These are phyloP conservation scores for Taenaris catops DNA, from an alignment of 2,888 invertebrate species.

Conservation along the genomic window DNA sequence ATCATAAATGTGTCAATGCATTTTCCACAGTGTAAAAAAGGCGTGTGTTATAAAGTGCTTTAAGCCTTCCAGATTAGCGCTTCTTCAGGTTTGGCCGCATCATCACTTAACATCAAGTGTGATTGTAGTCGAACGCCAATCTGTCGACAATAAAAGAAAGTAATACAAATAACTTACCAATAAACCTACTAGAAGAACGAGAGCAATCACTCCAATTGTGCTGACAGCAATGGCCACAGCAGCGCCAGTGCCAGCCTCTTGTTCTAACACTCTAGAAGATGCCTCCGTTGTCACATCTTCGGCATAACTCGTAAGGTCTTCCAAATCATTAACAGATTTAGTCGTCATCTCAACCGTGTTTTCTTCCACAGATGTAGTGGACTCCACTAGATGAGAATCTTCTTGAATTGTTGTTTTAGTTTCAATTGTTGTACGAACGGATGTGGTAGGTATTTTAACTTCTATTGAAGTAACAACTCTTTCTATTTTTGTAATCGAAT, in stretches of 20 bases:
- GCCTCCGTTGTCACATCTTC: conserved; percentile 56
- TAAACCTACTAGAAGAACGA: conserved; percentile 87
- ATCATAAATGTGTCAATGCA: too few species aligned
- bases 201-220: conserved; percentile 87
- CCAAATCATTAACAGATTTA: conserved; percentile 40
- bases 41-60: too few species aligned
- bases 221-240: conserved; percentile 91
- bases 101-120: too few species aligned
- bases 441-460: conserved; percentile 24
- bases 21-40: too few species aligned
- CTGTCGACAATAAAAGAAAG: too few species aligned
- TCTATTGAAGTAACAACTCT: conserved; percentile 24
- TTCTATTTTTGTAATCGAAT: conserved; percentile 17
- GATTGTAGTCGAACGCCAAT: too few species aligned
- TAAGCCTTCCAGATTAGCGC: too few species aligned
- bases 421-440: conserved; percentile 26
- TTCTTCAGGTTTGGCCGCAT: too few species aligned
- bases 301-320: conserved; percentile 45
- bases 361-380: conserved; percentile 32
- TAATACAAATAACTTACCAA: conserved; percentile 78
- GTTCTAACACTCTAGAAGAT: conserved; percentile 40
- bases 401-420: conserved; percentile 32
- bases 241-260: conserved; percentile 81
- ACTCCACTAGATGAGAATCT: conserved; percentile 36
- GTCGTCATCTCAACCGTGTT: conserved; percentile 41